Base-by-base conservation (phyloP, 2,113 vertebrate species). In the Camelus dromedarius region DNA sequence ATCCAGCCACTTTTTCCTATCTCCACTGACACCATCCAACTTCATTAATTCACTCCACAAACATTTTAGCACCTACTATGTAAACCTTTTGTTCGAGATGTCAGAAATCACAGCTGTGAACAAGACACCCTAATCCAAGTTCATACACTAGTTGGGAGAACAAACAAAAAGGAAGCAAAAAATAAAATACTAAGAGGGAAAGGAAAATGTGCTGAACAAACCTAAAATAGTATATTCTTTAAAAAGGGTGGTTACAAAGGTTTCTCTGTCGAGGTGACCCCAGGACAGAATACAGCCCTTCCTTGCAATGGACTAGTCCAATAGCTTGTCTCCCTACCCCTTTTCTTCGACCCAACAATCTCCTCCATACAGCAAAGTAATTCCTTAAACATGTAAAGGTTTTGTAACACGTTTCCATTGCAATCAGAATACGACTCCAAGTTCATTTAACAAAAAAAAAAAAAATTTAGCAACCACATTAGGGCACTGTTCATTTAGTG, bases 21-120 rank as follows among this genome's bases (percentile, higher is more conserved):
- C 30, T 93, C 89, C 46, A 89, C 42, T 62, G 13, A 87, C 11
- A 92, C 16, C 24, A 54, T 75, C 48, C 24, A 88, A 46, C 83
- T 81, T 95, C 32, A 93, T 92, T 88, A 72, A 92, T 86, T 81
- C 90, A 93, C 10, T 88, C 75, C 56, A 69, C 52, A 87, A 67
- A 26, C 60, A 60, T 9, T 64, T 42, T 56, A 89, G 14, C 20
- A 93, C 46, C 26, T 84, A 22, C 38, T 56, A 52, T 81, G 64
- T 26, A 30, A 16, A 75, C 20, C 26, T 42, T 62, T 14, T 54
- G 28, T 76, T 46, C 69, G 16, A 72, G 46, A 89, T 46, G 24
- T 35, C 35, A 75, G 48, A 77, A 92, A 89, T 72, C 13, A 72
- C 30, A 56, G 48, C 81, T 75, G 28, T 89, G 56, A 94, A 85